Evolutionary conservation across 2,888 invertebrate species (phyloP).

Genomic region (Catonia carolina): DNA sequence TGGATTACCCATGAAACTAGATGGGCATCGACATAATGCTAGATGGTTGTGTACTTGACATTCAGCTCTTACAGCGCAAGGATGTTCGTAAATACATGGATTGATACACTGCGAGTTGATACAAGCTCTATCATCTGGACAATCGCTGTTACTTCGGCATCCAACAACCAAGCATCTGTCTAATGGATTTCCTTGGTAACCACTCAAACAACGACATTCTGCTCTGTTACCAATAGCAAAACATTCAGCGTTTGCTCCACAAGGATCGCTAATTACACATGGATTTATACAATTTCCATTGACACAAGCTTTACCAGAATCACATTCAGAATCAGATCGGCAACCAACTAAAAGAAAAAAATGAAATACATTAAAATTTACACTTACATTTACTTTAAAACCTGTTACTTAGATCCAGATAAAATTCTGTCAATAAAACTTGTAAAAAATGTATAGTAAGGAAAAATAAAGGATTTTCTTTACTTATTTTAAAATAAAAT

Average conservation of each 20-base stretch:
- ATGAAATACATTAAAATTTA: background rate
- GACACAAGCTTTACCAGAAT: constrained; percentile 72
- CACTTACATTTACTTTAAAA: too few relatives aligned
- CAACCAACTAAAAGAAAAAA: constrained; percentile 57
- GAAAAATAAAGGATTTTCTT: too few relatives aligned
- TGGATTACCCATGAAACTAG: constrained; percentile 70
- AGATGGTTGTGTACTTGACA: constrained; percentile 77
- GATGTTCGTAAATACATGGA: constrained; percentile 70
- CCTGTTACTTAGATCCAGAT: too few relatives aligned
- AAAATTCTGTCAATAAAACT: too few relatives aligned
- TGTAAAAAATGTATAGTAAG: too few relatives aligned
- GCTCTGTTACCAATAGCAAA: constrained; percentile 64
- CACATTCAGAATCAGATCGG: constrained; percentile 74
- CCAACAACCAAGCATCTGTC: constrained; percentile 70
- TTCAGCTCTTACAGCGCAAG: constrained; percentile 69
- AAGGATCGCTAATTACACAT: constrained; percentile 70
- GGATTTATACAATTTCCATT: constrained; percentile 82
- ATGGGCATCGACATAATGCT: constrained; percentile 76
- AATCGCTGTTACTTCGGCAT: constrained; percentile 80
- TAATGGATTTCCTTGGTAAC: constrained; percentile 72
- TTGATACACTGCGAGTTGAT: constrained; percentile 78
- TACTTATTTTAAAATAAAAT: too few relatives aligned
- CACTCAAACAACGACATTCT: constrained; percentile 72
- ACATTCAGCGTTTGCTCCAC: constrained; percentile 78
- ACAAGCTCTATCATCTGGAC: constrained; percentile 77